These are phyloP conservation scores for Capitella teleta DNA, from an alignment of 1,140 invertebrate species.

Conservation along the genomic window DNA sequence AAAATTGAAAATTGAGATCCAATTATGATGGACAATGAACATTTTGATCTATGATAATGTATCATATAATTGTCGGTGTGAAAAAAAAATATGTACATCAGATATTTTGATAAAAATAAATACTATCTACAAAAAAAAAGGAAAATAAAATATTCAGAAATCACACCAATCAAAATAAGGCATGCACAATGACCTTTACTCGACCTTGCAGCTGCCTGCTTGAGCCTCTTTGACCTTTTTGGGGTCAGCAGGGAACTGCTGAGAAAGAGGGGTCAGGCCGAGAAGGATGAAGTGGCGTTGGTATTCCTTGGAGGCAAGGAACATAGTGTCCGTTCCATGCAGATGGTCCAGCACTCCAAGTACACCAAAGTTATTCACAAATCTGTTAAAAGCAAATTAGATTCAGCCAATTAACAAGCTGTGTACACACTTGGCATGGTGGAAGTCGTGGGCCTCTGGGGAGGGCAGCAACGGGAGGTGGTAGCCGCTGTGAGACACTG, in stretches of 20 bases:
- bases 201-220: too few species aligned
- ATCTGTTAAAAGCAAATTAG: constrained; percentile 18
- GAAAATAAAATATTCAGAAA: too few species aligned
- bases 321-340: constrained; percentile 71
- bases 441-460: constrained; percentile 83
- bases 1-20: too few species aligned
- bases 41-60: too few species aligned
- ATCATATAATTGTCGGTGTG: too few species aligned
- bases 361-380: constrained; percentile 65
- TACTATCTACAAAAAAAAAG: too few species aligned
- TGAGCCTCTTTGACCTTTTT: too few species aligned
- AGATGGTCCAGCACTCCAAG: constrained; percentile 71
- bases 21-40: too few species aligned
- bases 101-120: too few species aligned
- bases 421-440: constrained; percentile 63
- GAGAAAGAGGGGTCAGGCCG: constrained; percentile 61
- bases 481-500: constrained; percentile 78
- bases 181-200: too few species aligned
- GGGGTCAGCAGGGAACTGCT: constrained; percentile 52
- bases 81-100: too few species aligned
- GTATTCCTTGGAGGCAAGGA: constrained; percentile 61
- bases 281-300: constrained; percentile 67
- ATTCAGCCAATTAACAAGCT: not conserved
- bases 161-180: too few species aligned
- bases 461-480: constrained; percentile 79